Conservation (phyloP, 2,797 vertebrate species). For the Sebastes taczanowskii region DNA sequence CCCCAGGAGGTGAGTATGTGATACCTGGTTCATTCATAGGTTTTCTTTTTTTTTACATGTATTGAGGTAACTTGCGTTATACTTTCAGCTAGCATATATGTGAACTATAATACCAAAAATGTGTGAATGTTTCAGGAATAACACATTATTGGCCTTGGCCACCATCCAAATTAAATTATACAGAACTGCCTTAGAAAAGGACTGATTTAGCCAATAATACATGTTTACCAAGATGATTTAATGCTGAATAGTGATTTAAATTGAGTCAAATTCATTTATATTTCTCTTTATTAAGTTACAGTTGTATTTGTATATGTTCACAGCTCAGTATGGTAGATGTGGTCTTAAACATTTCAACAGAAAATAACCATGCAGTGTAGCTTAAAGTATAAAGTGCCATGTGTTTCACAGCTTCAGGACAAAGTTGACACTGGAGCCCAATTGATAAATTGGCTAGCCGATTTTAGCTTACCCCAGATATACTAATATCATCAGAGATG, state of each 20-base stretch:
- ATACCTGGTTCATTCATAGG: neutral
- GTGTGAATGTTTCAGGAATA: neutral
- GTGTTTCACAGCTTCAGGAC: slow-evolving; percentile 61
- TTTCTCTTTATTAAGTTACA: slow-evolving; percentile 15
- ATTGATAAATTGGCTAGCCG: neutral
- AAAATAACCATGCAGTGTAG: slow-evolving; percentile 17
- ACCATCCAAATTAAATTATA: neutral
- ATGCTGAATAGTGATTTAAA: neutral
- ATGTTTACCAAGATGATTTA: neutral
- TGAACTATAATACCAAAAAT: neutral
- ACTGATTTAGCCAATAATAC: neutral
- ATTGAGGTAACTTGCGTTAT: neutral
- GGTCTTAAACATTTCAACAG: neutral
- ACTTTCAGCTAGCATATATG: neutral
- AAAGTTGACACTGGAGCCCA: slow-evolving; percentile 9
- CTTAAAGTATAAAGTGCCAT: slow-evolving; percentile 53
- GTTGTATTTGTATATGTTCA: slow-evolving; percentile 1
- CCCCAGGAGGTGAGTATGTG: neutral
- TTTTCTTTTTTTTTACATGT: neutral
- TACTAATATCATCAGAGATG: neutral
- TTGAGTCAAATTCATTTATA: neutral
- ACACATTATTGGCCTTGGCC: neutral
- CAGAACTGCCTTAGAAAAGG: neutral
- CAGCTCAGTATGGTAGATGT: neutral
- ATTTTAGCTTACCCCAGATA: neutral